These are phyloP conservation scores for Sinodicranocentrus sp. DNA, from an alignment of 2,888 invertebrate genomes.

Conservation along the genomic window DNA sequence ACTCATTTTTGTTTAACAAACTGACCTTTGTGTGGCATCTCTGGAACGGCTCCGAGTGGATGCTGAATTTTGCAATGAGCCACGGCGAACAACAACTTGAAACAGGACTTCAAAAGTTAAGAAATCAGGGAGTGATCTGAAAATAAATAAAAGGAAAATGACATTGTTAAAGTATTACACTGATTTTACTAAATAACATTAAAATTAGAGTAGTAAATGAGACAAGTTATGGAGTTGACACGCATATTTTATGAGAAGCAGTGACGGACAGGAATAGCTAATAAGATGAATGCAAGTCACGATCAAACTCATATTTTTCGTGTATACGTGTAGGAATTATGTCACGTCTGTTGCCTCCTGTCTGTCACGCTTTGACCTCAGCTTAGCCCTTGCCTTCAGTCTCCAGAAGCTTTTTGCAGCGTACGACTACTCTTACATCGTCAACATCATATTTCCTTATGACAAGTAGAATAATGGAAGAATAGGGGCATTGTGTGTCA, in stretches of 20 bases:
- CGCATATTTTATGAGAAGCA: neutral
- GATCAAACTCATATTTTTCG: constrained; percentile 1
- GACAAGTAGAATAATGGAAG: constrained; percentile 52
- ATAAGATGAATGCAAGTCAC: constrained; percentile 62
- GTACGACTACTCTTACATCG: neutral
- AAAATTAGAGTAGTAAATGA: too few species aligned
- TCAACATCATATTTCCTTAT: neutral
- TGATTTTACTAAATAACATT: too few species aligned
- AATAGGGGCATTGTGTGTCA: constrained; percentile 59
- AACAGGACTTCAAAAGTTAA: constrained; percentile 48
- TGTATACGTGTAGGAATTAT: constrained; percentile 54
- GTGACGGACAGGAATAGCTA: constrained; percentile 59
- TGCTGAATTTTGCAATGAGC: constrained; percentile 77
- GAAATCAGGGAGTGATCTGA: too few species aligned
- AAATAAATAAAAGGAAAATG: neutral
- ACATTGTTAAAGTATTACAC: neutral
- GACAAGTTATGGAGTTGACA: too few species aligned
- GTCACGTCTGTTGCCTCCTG: constrained; percentile 52
- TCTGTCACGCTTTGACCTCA: constrained; percentile 64
- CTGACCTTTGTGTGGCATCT: constrained; percentile 93
- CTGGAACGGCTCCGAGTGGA: constrained; percentile 76
- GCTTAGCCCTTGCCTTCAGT: constrained; percentile 56
- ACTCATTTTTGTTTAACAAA: too few species aligned
- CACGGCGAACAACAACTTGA: constrained; percentile 73
- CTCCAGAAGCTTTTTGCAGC: constrained; percentile 7